Percentiles rank a stretch among this genome's conserved stretches.
These are phyloP conservation scores for Tychaedon coryphoeus DNA, from an alignment of 2,113 vertebrate genomes.

Conservation along the genomic window DNA sequence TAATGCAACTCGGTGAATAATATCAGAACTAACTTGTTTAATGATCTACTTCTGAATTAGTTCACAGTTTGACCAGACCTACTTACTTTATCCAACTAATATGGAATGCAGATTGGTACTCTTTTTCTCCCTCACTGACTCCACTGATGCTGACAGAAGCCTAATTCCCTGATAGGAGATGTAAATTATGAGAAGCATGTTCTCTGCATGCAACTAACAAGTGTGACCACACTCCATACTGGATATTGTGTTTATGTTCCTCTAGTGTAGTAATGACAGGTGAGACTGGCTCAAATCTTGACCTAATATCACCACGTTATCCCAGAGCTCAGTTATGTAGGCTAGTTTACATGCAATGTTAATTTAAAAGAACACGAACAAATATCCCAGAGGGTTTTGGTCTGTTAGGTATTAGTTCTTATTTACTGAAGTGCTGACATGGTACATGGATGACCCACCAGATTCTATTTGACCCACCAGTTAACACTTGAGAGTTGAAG, in stretches of 20 bases:
- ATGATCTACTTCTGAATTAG: neutral
- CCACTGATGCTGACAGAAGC: neutral
- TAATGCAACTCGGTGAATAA: neutral
- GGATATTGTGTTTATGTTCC: neutral
- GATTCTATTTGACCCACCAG: neutral
- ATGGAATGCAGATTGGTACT: neutral
- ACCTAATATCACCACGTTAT: neutral
- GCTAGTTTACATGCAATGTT: neutral
- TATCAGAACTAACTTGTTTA: neutral
- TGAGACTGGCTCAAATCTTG: neutral
- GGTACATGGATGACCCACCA: neutral
- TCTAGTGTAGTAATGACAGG: neutral
- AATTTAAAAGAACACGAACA: neutral
- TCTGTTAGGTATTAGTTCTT: neutral
- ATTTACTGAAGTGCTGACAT: neutral
- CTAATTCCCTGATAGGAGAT: neutral
- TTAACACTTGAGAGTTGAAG: neutral
- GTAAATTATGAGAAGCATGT: neutral
- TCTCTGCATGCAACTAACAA: neutral
- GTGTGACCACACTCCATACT: neutral
- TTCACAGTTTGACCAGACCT: neutral
- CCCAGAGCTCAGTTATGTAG: neutral
- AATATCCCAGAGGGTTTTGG: neutral
- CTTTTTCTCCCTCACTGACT: neutral
- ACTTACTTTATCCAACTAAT: neutral